Evolutionary conservation across 1,140 invertebrate species (phyloP).

Genomic region (Halyomorpha halys): DNA sequence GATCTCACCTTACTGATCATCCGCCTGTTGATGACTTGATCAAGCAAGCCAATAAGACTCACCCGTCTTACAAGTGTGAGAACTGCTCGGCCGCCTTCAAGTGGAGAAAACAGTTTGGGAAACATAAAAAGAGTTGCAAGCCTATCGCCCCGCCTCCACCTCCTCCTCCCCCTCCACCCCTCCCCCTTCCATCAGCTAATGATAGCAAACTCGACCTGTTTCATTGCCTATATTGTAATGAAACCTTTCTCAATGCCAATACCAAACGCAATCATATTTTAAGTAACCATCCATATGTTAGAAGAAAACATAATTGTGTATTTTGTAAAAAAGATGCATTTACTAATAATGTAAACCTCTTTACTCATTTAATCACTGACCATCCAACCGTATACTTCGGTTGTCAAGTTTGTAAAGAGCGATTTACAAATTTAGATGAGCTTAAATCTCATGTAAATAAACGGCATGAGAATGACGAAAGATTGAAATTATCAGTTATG

Average conservation of each 20-base stretch:
- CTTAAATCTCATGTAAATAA: conserved; percentile 26
- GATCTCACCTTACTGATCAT: conserved; percentile 33
- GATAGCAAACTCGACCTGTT: neutral
- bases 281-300: conserved; percentile 30
- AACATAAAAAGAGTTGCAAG: conserved; percentile 25
- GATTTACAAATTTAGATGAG: conserved; percentile 28
- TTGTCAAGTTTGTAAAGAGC: conserved; percentile 31
- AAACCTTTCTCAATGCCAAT: conserved; percentile 28
- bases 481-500: neutral
- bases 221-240: conserved; percentile 32
- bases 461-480: conserved; percentile 21
- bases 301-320: conserved; percentile 30
- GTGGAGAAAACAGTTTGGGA: conserved; percentile 27
- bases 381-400: conserved; percentile 30
- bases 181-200: neutral
- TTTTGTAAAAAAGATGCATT: conserved; percentile 30
- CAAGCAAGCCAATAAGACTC: conserved; percentile 16
- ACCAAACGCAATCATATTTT: conserved; percentile 30
- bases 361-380: conserved; percentile 28
- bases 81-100: conserved; percentile 24
- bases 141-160: neutral
- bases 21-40: conserved; percentile 24
- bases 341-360: conserved; percentile 27
- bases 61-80: conserved; percentile 23
- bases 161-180: neutral